Evolutionary conservation across 2,113 vertebrate genomes (phyloP), one percentile per base, ranked within the genome.

Genomic region (Pandion haliaetus): DNA sequence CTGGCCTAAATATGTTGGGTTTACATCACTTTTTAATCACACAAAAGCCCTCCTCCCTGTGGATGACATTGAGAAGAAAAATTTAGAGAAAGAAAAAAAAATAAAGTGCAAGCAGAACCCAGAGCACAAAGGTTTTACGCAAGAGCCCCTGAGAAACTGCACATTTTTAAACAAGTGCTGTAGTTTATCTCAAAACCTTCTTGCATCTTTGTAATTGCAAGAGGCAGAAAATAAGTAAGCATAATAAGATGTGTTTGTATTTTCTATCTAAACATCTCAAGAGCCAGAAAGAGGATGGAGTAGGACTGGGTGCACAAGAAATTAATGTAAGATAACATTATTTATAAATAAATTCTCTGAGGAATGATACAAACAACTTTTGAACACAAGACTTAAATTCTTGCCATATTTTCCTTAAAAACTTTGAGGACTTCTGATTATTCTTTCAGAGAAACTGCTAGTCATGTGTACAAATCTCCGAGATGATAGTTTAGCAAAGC

Each of bases 371-470:
- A 95, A 95, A 67, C n/a, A 40, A 90, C 55, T 86, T 92, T 73
- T 94, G 62, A 94, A 90, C 50, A 93, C 50, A 89, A 62, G 72
- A 17, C 67, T 93, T 71, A 89, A 82, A 95, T 96, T 96, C 82
- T 92, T 95, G 85, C 63, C 89, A 67, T 94, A 81, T 91, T 96
- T 97, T 89, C 91, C 94, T 93, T 89, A 95, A 95, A 95, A 42
- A 52, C 42, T 95, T 88, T 6, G 23, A 82, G 72, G 70, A 67
- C 58, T 93, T 95, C 50, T 54, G 62, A 71, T 95, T 91, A 90
- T 76, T 93, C 57, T 87, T 87, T 95, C 54, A 36, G 82, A 84
- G n/a, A 67, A 87, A 71, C 47, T 49, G 74, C 49, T 40, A 31
- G 86, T 19, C 32, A 87, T 67, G 50, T 62, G 82, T 25, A 80